Evolutionary conservation across 2,888 invertebrate species (phyloP), one percentile per base, ranked within the genome.

Genomic region (Epinotia bilunana): DNA sequence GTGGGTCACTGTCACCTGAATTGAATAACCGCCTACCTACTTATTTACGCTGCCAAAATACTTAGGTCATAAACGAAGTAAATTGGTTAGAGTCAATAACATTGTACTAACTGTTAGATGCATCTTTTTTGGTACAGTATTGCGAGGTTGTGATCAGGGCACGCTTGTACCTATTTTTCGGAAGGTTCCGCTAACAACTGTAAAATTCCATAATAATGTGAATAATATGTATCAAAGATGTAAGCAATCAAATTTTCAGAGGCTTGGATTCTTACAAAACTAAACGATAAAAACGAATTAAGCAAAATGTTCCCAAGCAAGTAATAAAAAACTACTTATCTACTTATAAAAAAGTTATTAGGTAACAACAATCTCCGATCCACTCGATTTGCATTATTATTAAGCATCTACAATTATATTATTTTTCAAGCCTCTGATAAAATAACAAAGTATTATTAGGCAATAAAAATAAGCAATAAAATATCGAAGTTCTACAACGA

Each of bases 401-500:
- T 57, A 57, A 9, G 9, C 9, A 20, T 18, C 3, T 11, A 20
- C 57, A 43, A 20, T 58, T 23, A 3, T 33, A 46, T 60, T 16
- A 20, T 57, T 70, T 70, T 64, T 62, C 74, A 71, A 74, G 74
- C 70, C 60, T 60, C 74, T 49, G 61, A 79, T 78, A 77, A 72
- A 73, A 80, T 79, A 78, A 79, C 80, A 81, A 79, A 80, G 81
- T 81, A 76, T 78, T 82, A 80, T 83, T 83, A 82, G 83, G 78
- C 77, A 82, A 80, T 81, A 80, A 78, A 78, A 80, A 82, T 85
- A 90, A 87, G 86, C 85, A 86, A 87, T 85, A 84, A 83, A 60
- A 70, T 81, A 89, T 88, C 86, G 88, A 90, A 87, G 78, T 79
- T 79, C 82, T 77, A 91, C 91, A 91, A 90, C 91, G 91, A 91